Evolutionary conservation across 2,113 vertebrate genomes (phyloP).

Genomic region (Pica pica): DNA sequence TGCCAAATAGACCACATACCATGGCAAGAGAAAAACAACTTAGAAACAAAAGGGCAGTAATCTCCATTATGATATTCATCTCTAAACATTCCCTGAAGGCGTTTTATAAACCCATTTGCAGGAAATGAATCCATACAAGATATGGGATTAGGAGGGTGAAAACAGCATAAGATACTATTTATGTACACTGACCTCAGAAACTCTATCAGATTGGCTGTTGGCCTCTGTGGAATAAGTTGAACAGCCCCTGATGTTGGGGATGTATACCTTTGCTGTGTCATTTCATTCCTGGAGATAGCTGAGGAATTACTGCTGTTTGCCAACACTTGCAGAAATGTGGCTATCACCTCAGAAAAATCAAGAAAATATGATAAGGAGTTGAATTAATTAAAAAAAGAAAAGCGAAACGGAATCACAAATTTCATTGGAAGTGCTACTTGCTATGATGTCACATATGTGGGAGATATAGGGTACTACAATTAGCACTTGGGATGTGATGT

Average conservation of each 20-base stretch:
- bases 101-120: constrained; percentile 26
- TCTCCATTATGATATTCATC: not conserved
- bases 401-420: not conserved
- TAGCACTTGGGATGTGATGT: not conserved
- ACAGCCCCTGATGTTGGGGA: not conserved
- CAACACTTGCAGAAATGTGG: not conserved
- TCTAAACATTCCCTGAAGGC: not conserved
- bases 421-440: not conserved
- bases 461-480: not conserved
- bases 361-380: not conserved
- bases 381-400: constrained; percentile 14
- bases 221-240: not conserved
- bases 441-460: not conserved
- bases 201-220: not conserved
- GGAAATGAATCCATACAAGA: constrained; percentile 2
- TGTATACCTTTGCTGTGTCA: not conserved
- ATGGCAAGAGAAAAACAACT: not conserved
- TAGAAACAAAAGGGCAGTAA: not conserved
- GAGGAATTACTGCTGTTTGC: not conserved
- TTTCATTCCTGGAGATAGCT: not conserved
- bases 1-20: not conserved
- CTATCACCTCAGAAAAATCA: not conserved
- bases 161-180: not conserved
- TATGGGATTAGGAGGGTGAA: not conserved
- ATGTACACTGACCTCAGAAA: constrained; percentile 23